Conservation (phyloP, 2,888 invertebrate species). For the Deilephila elpenor region DNA sequence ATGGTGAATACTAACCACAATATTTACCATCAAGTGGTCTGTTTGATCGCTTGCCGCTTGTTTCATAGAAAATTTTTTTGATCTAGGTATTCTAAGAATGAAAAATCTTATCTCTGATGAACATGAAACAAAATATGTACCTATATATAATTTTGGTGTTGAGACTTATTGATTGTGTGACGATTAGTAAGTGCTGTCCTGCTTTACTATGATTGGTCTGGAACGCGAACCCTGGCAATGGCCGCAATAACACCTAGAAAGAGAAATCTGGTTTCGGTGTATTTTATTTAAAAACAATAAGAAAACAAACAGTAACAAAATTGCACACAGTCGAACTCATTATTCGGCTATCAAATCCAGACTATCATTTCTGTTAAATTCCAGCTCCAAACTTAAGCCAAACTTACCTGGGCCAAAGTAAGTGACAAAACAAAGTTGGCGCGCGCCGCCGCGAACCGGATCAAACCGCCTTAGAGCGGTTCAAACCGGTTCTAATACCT, state of each 20-base stretch:
- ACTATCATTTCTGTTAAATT: conserved; percentile 47
- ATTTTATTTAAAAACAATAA: not conserved
- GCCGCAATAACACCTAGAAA: not conserved
- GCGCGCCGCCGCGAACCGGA: conserved; percentile 44
- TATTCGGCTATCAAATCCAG: conserved; percentile 36
- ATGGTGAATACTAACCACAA: too few species aligned
- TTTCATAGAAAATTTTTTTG: too few species aligned
- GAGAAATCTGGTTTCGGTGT: too few species aligned
- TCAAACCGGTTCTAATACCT: conserved; percentile 40
- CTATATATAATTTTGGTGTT: too few species aligned
- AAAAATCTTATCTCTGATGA: too few species aligned
- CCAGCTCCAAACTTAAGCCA: conserved; percentile 38
- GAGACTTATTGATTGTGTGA: too few species aligned
- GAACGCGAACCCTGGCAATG: not conserved
- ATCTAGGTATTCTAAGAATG: too few species aligned
- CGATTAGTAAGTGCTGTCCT: too few species aligned
- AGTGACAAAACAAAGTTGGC: conserved; percentile 59
- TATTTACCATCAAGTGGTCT: too few species aligned
- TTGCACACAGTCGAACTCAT: conserved; percentile 20
- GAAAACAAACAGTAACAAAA: not conserved
- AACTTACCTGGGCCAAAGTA: conserved; percentile 42
- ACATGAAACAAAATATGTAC: too few species aligned
- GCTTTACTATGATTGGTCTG: too few species aligned
- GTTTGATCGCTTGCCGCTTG: too few species aligned
- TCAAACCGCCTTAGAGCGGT: conserved; percentile 53